Base-by-base conservation (phyloP, 1,140 invertebrate genomes). In the Calycopis cecrops region DNA sequence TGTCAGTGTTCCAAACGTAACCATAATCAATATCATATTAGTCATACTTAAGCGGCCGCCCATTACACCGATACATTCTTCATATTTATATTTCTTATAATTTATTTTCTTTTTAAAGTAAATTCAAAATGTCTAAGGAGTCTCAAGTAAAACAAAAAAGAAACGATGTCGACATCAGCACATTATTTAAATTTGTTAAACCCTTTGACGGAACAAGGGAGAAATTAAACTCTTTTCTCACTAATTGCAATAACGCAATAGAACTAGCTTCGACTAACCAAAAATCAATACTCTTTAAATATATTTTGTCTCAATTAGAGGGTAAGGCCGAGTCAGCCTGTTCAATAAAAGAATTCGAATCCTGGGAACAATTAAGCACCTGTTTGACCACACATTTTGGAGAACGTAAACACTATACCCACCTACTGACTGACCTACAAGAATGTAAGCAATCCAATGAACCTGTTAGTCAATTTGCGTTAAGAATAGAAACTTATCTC, bases 331-430 rank as follows among this genome's bases (percentile, higher is more conserved):
- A n/a, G n/a, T n/a, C n/a, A n/a, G n/a, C n/a, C n/a, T n/a, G n/a
- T n/a, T n/a, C 64, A 2, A 58, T 66, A 17, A 60, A 62, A 40
- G 55, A 57, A n/a, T 64, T 64, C 35, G 44, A 51, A 7, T 44
- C 28, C 1, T 63, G 60, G 58, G 49, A 59, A 1, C 60, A 67
- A 49, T 14, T 67, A 12, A 63, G 47, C 34, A 52, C 60, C 7
- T 59, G 60, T n/a, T 14, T 63, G 11, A 60, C 56, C 47, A 60
- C 28, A 0, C 58, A 63, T 28, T 67, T 67, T 10, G 16, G 60
- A 12, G 52, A 60, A 38, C 17, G 52, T n/a, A n/a, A n/a, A n/a
- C n/a, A n/a, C n/a, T n/a, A n/a, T n/a, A n/a, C n/a, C n/a, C n/a
- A n/a, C n/a, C n/a, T n/a, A n/a, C n/a, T n/a, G n/a, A n/a, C n/a